These are phyloP conservation scores for Flexamia atlantica DNA, from an alignment of 2,888 invertebrate genomes.

Conservation along the genomic window DNA sequence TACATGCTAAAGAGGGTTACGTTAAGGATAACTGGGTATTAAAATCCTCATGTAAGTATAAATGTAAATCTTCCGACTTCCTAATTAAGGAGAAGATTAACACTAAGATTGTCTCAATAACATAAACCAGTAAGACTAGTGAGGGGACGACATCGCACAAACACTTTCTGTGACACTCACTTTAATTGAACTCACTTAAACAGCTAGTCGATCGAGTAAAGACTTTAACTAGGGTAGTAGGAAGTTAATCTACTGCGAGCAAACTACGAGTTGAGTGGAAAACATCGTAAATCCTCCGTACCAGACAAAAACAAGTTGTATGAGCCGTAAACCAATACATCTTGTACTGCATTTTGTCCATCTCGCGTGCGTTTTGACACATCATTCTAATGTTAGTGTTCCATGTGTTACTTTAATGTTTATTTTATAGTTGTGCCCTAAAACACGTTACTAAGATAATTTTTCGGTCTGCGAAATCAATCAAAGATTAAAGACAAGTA, in stretches of 20 bases:
- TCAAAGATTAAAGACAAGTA: too few species aligned
- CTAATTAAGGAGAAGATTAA: too few species aligned
- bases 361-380: not conserved
- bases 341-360: conserved; percentile 9
- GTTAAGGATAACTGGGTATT: too few species aligned
- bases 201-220: conserved; percentile 19
- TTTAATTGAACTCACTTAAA: not conserved
- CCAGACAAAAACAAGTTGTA: conserved; percentile 40
- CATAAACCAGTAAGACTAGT: too few species aligned
- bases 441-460: too few species aligned
- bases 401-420: too few species aligned
- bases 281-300: conserved; percentile 29
- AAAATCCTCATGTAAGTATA: too few species aligned
- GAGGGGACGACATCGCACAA: not conserved
- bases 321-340: not conserved
- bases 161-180: not conserved
- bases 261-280: not conserved
- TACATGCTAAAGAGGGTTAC: too few species aligned
- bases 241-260: not conserved
- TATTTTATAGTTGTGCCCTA: too few species aligned
- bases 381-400: not conserved
- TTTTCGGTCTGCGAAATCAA: too few species aligned
- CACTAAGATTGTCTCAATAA: too few species aligned
- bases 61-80: too few species aligned
- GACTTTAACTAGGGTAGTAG: conserved; percentile 7